Base-by-base conservation (phyloP, 2,888 invertebrate species). In the Hemicrepidius hirtus region DNA sequence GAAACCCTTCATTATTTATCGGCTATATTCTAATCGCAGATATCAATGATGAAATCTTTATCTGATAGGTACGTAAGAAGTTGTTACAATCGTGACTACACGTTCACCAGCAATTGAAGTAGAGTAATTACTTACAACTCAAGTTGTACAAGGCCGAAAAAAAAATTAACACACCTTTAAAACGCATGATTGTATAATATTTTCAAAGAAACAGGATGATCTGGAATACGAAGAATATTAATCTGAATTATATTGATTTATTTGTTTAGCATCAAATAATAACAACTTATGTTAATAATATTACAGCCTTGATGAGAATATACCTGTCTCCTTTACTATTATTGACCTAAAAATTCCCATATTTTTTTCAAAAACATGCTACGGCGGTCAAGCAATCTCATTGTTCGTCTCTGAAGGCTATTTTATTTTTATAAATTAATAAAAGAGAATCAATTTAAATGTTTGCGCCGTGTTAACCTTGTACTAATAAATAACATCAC, bases 381-480 rank as follows among this genome's bases (percentile, higher is more conserved):
- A 32, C 28, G n/a, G n/a, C 7, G 13, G 35, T 35, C 20, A 59
- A 3, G 20, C 35, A 20, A 37, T 59, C 35, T 44, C 60, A 62
- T 50, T 53, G 37, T 65, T 50, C 41, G 20, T 53, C 49, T 41
- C 21, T 41, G 67, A 59, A 67, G 67, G 59, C 41, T 67, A 35
- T 44, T 67, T 41, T 57, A 32, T 57, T 57, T 67, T 57, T 67
- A 35, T 46, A 46, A 67, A 28, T 55, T 44, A 59, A 67, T 67
- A 46, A 55, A 57, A 35, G 6, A 21, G 49, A 57, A 41, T 55
- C 28, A 24, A 35, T 20, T 44, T 57, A 21, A 21, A 12, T 21
- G 32, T 50, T 21, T 50, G 64, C 12, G 64, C 16, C 24, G 28
- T 16, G 16, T 13, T 53, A 65, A 53, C 64, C 64, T 65, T 65